Evolutionary conservation across 2,888 invertebrate species (phyloP), one percentile per base, ranked within the genome.

Genomic region (Drosophila meridionalis): DNA sequence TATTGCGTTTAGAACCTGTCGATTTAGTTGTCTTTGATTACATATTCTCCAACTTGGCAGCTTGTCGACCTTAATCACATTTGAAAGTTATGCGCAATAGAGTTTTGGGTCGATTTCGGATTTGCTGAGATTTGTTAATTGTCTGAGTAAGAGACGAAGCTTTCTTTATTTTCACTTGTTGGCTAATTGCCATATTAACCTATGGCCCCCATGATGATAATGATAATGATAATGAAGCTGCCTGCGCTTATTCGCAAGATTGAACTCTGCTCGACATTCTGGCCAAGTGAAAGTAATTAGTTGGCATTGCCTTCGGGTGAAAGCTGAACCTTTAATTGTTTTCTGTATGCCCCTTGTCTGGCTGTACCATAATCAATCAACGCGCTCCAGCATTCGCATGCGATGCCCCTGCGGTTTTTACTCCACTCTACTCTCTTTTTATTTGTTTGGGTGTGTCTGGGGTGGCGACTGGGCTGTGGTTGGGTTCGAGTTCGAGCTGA

Each of bases 151-250:
- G 61, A 40, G 40, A 14, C n/a, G 36, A 42, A 42, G 34, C 78
- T 87, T 82, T 87, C 77, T 73, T 68, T 68, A 73, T 58, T 80
- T 76, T 69, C 68, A 55, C 62, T 57, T 53, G 53, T 76, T 79
- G 79, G 82, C 82, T 89, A 86, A 84, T 84, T 84, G 84, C 87
- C 89, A 73, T 82, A 84, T 86, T 84, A 86, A 88, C 87, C 89
- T 84, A 71, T 86, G 72, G 70, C 89, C 83, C 78, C 74, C 78
- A 52, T 53, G 20, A 14, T 14, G 55, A 28, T 55, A 53, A 12
- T 58, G 60, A 53, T 55, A 45, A 60, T 67, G 50, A 62, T 64
- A 34, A 70, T 59, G 58, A 69, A 69, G 73, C 66, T 69, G 36
- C 8, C 14, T 69, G 85, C 14, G 56, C 58, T 58, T 60, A 52